Percentiles rank a stretch among this genome's conserved stretches.
phyloP scores from a whole-genome alignment of 2,113 vertebrate species.

The Sapayoa aenigma region DNA sequence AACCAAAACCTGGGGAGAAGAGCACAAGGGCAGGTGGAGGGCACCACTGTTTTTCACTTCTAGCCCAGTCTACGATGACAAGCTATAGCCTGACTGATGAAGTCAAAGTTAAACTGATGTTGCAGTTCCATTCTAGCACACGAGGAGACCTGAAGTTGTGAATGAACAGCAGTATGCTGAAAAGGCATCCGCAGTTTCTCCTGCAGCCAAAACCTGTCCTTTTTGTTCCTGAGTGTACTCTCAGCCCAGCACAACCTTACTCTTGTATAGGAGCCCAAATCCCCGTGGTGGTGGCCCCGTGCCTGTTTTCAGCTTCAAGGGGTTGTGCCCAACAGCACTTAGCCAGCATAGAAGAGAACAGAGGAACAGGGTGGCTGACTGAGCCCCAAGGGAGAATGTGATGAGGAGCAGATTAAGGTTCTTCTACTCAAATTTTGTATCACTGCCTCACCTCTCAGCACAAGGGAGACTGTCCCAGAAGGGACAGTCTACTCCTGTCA shows the following conservation, averaged over 20 bases:
- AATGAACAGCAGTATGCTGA: background rate
- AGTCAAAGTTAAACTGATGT: background rate
- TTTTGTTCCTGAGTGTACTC: background rate
- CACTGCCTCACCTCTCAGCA: background rate
- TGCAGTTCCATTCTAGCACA: background rate
- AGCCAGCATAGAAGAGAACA: background rate
- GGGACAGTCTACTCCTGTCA: background rate
- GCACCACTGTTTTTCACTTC: background rate
- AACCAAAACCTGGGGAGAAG: background rate
- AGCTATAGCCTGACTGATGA: background rate
- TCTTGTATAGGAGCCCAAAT: background rate
- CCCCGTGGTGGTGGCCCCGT: background rate
- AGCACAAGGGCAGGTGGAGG: background rate
- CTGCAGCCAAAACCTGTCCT: background rate
- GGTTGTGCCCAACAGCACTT: background rate
- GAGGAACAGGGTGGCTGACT: background rate
- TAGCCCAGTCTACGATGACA: background rate
- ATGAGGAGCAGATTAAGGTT: background rate
- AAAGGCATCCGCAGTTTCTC: background rate
- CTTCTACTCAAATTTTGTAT: background rate
- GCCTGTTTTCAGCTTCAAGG: background rate
- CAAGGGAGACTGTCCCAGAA: background rate
- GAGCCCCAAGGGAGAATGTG: background rate
- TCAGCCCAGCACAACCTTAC: background rate
- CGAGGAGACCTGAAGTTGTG: background rate